Evolutionary conservation across 2,113 vertebrate genomes (phyloP).

Genomic region (Tachycineta bicolor): DNA sequence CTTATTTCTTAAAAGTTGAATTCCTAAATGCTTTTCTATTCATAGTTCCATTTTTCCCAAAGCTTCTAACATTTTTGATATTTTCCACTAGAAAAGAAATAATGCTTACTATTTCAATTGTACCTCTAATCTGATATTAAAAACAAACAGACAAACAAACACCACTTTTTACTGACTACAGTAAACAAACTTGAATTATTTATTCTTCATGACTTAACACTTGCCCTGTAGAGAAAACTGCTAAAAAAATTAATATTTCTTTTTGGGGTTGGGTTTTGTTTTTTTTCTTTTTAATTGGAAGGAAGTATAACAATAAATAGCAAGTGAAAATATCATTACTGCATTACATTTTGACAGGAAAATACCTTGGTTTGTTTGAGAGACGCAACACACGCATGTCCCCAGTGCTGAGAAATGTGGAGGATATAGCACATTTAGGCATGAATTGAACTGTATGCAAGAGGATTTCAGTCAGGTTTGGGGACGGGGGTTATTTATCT

Average conservation of each 20-base stretch:
- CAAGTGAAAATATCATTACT: neutral
- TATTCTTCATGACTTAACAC: neutral
- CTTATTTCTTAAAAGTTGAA: neutral
- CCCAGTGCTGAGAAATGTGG: neutral
- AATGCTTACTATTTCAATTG: neutral
- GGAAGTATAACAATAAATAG: neutral
- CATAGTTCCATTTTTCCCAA: neutral
- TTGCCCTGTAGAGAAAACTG: neutral
- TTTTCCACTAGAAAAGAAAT: neutral
- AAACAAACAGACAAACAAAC: neutral
- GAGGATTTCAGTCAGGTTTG: neutral
- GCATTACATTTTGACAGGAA: neutral
- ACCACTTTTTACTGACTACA: neutral
- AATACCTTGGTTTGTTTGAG: neutral
- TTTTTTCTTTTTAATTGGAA: neutral
- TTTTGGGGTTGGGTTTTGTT: neutral
- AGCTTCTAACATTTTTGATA: neutral
- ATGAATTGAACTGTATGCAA: neutral
- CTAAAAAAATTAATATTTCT: neutral
- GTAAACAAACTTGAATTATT: neutral
- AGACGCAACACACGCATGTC: neutral
- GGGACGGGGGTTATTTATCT: neutral
- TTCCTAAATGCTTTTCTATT: neutral
- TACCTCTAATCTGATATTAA: neutral
- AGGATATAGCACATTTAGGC: neutral